Base-by-base conservation (phyloP, 2,113 vertebrate genomes). In the Neodontobutis hainanensis region DNA sequence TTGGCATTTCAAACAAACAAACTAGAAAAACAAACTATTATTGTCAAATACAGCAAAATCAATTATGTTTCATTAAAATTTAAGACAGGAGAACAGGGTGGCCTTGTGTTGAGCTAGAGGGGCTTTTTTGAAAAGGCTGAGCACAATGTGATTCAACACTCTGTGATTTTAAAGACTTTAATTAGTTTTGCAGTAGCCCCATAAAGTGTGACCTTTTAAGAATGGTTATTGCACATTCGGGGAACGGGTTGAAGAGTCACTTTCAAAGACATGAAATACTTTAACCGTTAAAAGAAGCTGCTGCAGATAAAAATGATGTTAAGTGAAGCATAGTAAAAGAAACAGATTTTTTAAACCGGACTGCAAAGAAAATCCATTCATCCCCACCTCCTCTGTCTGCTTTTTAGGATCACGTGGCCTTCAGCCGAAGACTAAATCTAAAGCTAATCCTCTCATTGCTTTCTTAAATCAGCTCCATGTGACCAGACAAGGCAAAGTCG, bases 401-500 rank as follows among this genome's bases (percentile, higher is more conserved):
- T 66, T 52, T 69, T 70, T 45, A 36, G 19, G 11, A 55, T 10
- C 59, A 64, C 67, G 44, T 27, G 27, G 63, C 68, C 60, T 52
- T 77, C 12, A 51, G 82, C 68, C 69, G 75, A 83, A 55, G 50
- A 40, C 5, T 60, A 75, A 87, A 73, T 78, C 73, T 75, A 50
- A 63, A 78, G 74, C 47, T 43, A 61, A 44, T 50, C 48, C 7
- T 50, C 51, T 53, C 32, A 50, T 50, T 3, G 16, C 6, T 50
- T 2, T 53, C 27, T 35, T 35, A 63, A 48, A 81, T 58, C 53
- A 27, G 16, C 48, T 19, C 48, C n/a, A 67, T 35, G 59, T 61
- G 67, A 74, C 14, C 75, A 64, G 52, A 61, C n/a, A 27, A 65
- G 57, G 46, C 52, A 49, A 38, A 49, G 15, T 49, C 14, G 27